Conservation (phyloP, 2,113 vertebrate genomes). For the Rhodinocichla rosea region DNA sequence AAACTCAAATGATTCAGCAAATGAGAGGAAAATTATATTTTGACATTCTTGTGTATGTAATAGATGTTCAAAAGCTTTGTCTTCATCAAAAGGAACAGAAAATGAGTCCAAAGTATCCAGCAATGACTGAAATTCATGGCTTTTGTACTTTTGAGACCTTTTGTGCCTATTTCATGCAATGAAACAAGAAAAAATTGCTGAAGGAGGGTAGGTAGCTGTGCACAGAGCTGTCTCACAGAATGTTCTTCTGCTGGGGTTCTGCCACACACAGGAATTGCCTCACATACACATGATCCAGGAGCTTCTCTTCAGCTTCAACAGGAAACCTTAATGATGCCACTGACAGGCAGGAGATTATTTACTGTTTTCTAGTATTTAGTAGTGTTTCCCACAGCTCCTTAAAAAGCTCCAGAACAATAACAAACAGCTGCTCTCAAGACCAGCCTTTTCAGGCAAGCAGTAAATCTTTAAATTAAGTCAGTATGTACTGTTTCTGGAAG, state of each 20-base stretch:
- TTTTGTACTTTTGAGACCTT: neutral
- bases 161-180: neutral
- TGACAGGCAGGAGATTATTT: neutral
- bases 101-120: neutral
- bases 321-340: neutral
- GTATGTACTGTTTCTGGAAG: neutral
- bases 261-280: neutral
- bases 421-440: neutral
- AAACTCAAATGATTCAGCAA: conserved; percentile 9
- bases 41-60: conserved; percentile 1
- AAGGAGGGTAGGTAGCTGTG: neutral
- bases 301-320: neutral
- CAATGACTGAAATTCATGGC: neutral
- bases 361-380: neutral
- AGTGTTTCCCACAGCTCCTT: neutral
- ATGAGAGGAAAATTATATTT: conserved; percentile 40
- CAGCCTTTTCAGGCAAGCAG: neutral
- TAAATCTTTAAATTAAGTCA: neutral
- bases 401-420: neutral
- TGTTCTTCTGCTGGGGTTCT: neutral
- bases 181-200: neutral
- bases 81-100: neutral
- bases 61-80: neutral
- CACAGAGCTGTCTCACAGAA: neutral
- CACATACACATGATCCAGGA: rapidly evolving